Conservation (phyloP, 2,113 vertebrate genomes). For the Mionectes macconnelli region DNA sequence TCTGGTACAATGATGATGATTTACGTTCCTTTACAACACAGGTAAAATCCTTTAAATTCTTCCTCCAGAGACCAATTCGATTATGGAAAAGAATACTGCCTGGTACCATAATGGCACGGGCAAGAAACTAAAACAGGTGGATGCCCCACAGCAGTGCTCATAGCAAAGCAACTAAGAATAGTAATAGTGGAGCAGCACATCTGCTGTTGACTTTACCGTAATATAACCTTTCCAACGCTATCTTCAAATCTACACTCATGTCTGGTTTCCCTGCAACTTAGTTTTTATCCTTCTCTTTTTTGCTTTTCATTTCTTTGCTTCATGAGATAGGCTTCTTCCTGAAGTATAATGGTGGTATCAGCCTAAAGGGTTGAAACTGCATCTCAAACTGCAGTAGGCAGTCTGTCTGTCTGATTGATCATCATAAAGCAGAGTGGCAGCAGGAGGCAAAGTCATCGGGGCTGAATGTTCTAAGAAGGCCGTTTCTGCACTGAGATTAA, state of each 20-base stretch:
- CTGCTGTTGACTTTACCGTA: slow-evolving; percentile 39
- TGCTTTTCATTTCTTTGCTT: background rate
- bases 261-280: background rate
- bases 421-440: background rate
- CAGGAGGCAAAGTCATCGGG: background rate
- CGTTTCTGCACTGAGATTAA: background rate
- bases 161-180: slow-evolving; percentile 43
- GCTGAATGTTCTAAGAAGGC: background rate
- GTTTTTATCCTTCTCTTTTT: background rate
- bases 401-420: background rate
- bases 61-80: background rate
- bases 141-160: slow-evolving; percentile 46
- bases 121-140: slow-evolving; percentile 45
- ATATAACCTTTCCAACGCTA: background rate
- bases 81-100: background rate
- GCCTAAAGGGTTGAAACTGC: background rate
- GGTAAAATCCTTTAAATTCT: slow-evolving; percentile 9
- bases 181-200: slow-evolving; percentile 24
- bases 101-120: background rate
- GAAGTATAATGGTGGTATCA: background rate
- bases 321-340: background rate
- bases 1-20: background rate
- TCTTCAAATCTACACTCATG: background rate
- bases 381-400: background rate
- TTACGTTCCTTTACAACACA: background rate